Percentiles rank a stretch among this genome's conserved stretches.
Conservation (phyloP, 2,113 vertebrate species). For the Gila orcuttii region DNA sequence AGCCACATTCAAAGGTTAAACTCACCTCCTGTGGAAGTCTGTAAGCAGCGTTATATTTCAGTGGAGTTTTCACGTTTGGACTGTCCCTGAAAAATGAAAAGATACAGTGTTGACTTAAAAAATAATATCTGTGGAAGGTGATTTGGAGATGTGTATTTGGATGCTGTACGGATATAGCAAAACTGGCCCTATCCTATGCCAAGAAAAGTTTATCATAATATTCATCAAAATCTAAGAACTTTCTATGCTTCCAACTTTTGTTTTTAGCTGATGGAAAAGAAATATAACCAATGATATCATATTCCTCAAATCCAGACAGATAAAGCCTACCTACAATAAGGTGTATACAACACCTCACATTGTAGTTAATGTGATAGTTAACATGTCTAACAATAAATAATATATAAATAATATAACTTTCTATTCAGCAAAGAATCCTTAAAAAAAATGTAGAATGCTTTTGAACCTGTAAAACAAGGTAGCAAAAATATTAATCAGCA, state of each 20-base stretch:
- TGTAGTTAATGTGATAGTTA: not conserved
- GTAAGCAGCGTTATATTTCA: constrained; percentile 74
- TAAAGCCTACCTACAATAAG: not conserved
- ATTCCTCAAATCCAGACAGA: not conserved
- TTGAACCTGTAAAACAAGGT: not conserved
- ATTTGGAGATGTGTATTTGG: not conserved
- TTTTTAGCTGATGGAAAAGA: not conserved
- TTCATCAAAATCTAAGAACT: not conserved
- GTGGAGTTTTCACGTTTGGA: constrained; percentile 66
- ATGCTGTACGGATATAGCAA: not conserved
- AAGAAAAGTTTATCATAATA: not conserved
- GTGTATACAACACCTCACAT: no score
- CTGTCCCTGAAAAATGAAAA: constrained; percentile 63
- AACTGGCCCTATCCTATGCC: not conserved
- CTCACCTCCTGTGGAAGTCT: constrained; percentile 72
- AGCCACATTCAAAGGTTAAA: not conserved
- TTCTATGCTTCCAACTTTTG: not conserved
- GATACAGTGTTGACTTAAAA: not conserved
- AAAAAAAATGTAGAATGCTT: not conserved
- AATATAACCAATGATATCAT: not conserved
- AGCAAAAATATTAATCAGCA: not conserved
- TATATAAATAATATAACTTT: no score
- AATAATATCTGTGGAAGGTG: not conserved
- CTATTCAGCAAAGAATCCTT: not conserved
- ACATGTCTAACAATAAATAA: not conserved